phyloP scores from a whole-genome alignment of 2,113 vertebrate species.

The Pterocles gutturalis region DNA sequence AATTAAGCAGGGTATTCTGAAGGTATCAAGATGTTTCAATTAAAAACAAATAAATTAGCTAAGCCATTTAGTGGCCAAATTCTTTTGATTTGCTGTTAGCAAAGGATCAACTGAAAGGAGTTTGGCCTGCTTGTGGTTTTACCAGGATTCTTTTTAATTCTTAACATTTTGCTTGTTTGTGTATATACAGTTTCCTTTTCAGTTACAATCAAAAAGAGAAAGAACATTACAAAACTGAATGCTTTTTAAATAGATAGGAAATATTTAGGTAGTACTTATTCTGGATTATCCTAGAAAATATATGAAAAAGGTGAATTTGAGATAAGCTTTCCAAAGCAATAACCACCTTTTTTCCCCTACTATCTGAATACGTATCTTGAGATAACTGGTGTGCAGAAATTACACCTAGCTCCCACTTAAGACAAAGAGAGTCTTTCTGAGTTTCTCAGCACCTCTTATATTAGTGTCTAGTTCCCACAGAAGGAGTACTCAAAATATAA shows the following conservation, averaged over 20 bases:
- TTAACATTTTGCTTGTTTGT: neutral
- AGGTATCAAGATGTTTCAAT: conserved; percentile 28
- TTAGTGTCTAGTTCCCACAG: neutral
- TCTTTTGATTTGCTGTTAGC: neutral
- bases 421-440: neutral
- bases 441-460: neutral
- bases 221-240: neutral
- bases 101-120: neutral
- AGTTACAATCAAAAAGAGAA: neutral
- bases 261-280: neutral
- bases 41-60: neutral
- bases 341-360: neutral
- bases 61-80: neutral
- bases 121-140: neutral
- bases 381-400: neutral
- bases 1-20: conserved; percentile 13
- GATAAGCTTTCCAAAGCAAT: neutral
- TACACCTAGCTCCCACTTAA: neutral
- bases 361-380: neutral
- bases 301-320: neutral
- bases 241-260: neutral
- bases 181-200: neutral
- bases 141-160: neutral
- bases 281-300: neutral
- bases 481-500: neutral